phyloP scores from a whole-genome alignment of 37 sponge, comb jelly and placozoan genomes.

The Hexactinellida sp. region DNA sequence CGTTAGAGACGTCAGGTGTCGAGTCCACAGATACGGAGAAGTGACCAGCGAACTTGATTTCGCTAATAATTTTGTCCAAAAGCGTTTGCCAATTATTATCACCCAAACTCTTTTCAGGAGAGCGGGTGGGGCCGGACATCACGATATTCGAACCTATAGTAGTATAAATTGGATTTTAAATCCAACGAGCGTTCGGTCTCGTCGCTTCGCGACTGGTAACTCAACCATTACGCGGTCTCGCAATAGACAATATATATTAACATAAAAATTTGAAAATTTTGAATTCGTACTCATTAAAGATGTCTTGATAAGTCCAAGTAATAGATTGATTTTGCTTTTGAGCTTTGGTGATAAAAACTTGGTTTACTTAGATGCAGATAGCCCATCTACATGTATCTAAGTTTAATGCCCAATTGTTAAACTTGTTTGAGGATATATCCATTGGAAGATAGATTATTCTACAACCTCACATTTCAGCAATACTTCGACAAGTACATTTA shows the following conservation, averaged over 20 bases:
- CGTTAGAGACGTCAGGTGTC: slow-evolving; percentile 24
- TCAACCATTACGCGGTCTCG: too few species aligned
- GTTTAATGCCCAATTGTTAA: background rate
- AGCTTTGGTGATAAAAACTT: slow-evolving; percentile 10
- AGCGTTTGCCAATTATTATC: too few species aligned
- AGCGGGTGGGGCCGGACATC: too few species aligned
- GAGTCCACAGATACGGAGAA: slow-evolving; percentile 21
- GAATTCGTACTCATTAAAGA: background rate
- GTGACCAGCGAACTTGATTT: slow-evolving; percentile 16
- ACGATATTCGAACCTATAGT: too few species aligned
- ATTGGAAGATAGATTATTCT: background rate
- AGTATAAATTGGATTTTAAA: too few species aligned
- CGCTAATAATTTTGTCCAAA: background rate
- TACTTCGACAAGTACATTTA: background rate
- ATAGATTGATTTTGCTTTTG: background rate
- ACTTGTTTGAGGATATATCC: background rate
- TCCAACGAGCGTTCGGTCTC: too few species aligned
- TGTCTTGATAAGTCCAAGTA: background rate
- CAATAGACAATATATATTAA: too few species aligned
- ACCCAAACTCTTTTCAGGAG: too few species aligned
- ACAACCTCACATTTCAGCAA: background rate
- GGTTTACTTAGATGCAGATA: background rate
- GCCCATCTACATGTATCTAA: background rate
- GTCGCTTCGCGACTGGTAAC: too few species aligned
- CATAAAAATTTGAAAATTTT: too few species aligned